Evolutionary conservation across 1,140 invertebrate genomes (phyloP), one percentile per base, ranked within the genome.

Genomic region (Periplaneta americana): DNA sequence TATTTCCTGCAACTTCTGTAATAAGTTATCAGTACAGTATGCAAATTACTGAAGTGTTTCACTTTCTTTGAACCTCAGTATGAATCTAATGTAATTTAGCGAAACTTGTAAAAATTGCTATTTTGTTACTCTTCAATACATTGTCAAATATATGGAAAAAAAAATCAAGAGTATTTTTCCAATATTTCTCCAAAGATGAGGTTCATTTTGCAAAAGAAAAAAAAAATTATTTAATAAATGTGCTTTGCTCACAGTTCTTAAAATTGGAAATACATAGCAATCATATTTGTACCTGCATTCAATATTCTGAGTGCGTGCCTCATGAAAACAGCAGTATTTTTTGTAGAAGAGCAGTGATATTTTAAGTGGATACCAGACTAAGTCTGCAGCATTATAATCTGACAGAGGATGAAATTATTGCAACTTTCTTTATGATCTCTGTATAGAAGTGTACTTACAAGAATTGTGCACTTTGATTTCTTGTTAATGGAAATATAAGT

Each of bases 131-230:
- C 48, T 66, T 66, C 48, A 66, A 2, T n/a, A 66, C 48, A 66
- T 66, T 66, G 48, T 66, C 48, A 66, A 28, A n/a, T 22, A 66
- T 66, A 66, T 28, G 48, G 22, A 66, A n/a, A n/a, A n/a, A n/a
- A n/a, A n/a, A 78, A 78, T 34, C 35, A 39, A n/a, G 76, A 36
- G n/a, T 78, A 78, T 78, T 78, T 78, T 78, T 78, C 37, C 76
- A 78, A 31, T n/a, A 22, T 78, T 78, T 36, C 34, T 34, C 22
- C 75, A 76, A 34, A 76, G n/a, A 5, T n/a, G 22, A 66, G 28
- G 2, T 5, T 66, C 28, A 5, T 28, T 66, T 66, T 66, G n/a
- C 22, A 66, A 28, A n/a, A 66, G 48, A n/a, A 28, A 28, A n/a
- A 66, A n/a, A n/a, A 28, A 8, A n/a, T 66, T 48, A 15, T 48